A percentile compares a stretch with the other conserved stretches of the same genome.
phyloP scores from a whole-genome alignment of 2,113 vertebrate genomes.

The Otis tarda region DNA sequence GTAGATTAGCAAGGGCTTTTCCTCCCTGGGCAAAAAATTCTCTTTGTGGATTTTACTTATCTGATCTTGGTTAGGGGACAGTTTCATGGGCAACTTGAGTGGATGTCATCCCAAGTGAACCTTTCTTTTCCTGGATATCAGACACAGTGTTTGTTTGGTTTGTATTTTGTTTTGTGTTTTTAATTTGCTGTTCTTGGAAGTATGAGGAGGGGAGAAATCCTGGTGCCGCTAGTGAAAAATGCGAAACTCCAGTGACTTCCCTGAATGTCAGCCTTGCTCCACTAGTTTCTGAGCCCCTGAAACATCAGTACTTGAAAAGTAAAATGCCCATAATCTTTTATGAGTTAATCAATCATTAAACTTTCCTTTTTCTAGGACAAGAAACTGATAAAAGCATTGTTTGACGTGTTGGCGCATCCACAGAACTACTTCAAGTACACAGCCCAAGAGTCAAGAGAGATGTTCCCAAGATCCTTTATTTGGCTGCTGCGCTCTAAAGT shows the following conservation, averaged over 20 bases:
- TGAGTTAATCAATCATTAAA: not conserved
- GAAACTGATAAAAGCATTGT: conserved; percentile 96
- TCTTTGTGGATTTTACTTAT: not conserved
- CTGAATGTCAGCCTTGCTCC: not conserved
- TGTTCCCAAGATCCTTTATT: conserved; percentile 99
- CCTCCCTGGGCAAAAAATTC: not conserved
- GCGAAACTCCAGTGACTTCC: not conserved
- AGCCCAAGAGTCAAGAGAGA: conserved; percentile 97
- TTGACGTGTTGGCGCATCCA: conserved; percentile 95
- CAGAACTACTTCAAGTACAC: conserved; percentile 99
- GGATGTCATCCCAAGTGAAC: not conserved
- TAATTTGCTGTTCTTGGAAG: not conserved
- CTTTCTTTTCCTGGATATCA: not conserved
- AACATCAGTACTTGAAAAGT: not conserved
- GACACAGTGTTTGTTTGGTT: not conserved
- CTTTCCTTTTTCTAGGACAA: conserved; percentile 86
- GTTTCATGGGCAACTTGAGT: not conserved
- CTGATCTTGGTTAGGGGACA: not conserved
- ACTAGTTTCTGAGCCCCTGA: not conserved
- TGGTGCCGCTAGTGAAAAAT: not conserved
- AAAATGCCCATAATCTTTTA: not conserved
- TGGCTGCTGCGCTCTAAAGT: conserved; percentile 95
- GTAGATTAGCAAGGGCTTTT: not conserved
- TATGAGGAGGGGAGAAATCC: not conserved
- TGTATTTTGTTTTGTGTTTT: not conserved